Evolutionary conservation across 2,888 invertebrate species (phyloP).

Genomic region (Petrolisthes cinctipes): DNA sequence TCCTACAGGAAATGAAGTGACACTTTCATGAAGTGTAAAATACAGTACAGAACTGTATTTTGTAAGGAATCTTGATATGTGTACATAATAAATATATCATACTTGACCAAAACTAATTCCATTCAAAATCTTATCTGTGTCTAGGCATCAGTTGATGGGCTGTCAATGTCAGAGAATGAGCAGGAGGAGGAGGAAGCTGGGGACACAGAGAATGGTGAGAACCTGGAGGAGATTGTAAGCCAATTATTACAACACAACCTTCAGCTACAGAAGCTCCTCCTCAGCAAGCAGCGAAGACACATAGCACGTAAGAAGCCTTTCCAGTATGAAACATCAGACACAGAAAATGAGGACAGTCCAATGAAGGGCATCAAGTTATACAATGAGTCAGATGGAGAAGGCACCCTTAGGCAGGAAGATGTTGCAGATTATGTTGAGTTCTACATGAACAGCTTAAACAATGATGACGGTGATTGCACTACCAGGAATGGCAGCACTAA

Average conservation of each 20-base stretch:
- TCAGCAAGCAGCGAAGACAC: slow-evolving; percentile 74
- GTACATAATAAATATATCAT: background rate
- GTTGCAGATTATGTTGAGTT: slow-evolving; percentile 53
- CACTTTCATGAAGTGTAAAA: background rate
- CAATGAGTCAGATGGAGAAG: slow-evolving; percentile 15
- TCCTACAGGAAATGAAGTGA: too few relatives aligned
- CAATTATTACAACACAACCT: slow-evolving; percentile 85
- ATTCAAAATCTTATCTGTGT: background rate
- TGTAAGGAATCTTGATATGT: background rate
- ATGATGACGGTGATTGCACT: slow-evolving; percentile 17
- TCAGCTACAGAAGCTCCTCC: slow-evolving; percentile 83
- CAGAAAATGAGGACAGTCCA: slow-evolving; percentile 67
- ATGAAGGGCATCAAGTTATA: slow-evolving; percentile 5
- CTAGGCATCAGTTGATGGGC: slow-evolving; percentile 39
- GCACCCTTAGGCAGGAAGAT: slow-evolving; percentile 27
- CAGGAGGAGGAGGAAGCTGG: slow-evolving; percentile 67
- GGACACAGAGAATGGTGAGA: slow-evolving; percentile 69
- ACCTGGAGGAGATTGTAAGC: slow-evolving; percentile 83
- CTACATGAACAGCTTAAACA: slow-evolving; percentile 28
- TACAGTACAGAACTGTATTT: background rate
- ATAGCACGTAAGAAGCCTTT: slow-evolving; percentile 37
- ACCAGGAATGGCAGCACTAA: slow-evolving; percentile 32
- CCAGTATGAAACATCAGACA: slow-evolving; percentile 67
- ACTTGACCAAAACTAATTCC: background rate
- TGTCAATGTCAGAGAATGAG: slow-evolving; percentile 55